Base-by-base conservation (phyloP, 2,113 vertebrate genomes). In the Piprites chloris region DNA sequence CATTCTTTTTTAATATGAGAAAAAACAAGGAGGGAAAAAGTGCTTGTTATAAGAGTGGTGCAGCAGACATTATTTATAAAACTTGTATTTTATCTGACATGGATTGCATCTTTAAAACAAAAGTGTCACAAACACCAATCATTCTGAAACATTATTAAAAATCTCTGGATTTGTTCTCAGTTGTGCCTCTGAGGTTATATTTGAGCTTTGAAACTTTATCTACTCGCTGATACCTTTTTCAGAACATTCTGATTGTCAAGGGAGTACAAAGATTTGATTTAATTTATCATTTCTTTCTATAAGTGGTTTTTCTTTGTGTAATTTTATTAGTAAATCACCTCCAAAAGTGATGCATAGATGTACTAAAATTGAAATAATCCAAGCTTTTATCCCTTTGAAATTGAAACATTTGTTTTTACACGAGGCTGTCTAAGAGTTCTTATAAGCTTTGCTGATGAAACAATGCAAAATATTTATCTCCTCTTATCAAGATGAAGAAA, bases 11-110 rank as follows among this genome's bases (percentile, higher is more conserved):
- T 56, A 8, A n/a, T 44, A 30, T 1, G 11, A 49, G 21, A 86
- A 93, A 82, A 71, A 1, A 3, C 18, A 79, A 82, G 17, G 24
- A 87, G 6, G 24, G 37, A 5, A 85, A 92, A 89, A 47, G 3
- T 66, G 5, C 1, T 88, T 92, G 16, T 67, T 89, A 16, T 50
- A 58, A 56, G 15, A 71, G 9, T 50, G 35, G 10, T 20, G 22
- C 12, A 68, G n/a, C 17, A 73, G 26, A 75, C 65, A 5, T 26
- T 42, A 90, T 91, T 91, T 59, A 52, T 73, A 74, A 68, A 94
- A 92, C 20, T 68, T 92, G 27, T 81, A 76, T 88, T 96, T 92
- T 78, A 59, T 91, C 71, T 87, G 53, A 16, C 44, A 79, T 67
- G n/a, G 20, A 87, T 56, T 89, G 10, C 9, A 78, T 87, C 67